Evolutionary conservation across 2,888 invertebrate species (phyloP).

Genomic region (Nudaria mundana): DNA sequence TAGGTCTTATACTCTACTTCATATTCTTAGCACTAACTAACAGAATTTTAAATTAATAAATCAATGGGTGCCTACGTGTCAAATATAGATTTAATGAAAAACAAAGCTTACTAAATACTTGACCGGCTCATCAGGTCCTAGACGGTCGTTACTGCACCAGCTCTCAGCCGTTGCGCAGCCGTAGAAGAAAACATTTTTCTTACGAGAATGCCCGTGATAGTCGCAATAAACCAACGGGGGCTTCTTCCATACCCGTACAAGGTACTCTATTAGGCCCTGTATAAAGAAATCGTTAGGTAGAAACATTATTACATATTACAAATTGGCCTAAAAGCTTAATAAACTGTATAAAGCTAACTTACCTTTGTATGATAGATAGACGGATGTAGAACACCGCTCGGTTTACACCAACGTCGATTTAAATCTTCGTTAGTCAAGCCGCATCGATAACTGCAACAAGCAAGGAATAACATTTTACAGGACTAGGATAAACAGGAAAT

Average conservation of each 20-base stretch:
- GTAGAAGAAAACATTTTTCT: slow-evolving; percentile 92
- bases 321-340: background rate
- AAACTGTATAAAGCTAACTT: slow-evolving; percentile 35
- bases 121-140: slow-evolving; percentile 78
- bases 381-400: slow-evolving; percentile 87
- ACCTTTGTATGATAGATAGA: slow-evolving; percentile 92
- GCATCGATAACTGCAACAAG: slow-evolving; percentile 88
- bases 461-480: slow-evolving; percentile 60
- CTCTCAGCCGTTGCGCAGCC: slow-evolving; percentile 88
- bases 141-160: slow-evolving; percentile 83
- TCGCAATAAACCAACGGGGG: slow-evolving; percentile 86
- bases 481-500: slow-evolving; percentile 57
- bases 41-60: background rate
- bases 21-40: background rate
- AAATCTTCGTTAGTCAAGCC: slow-evolving; percentile 92
- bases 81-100: too few species aligned
- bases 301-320: background rate
- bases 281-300: background rate
- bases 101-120: slow-evolving; percentile 82
- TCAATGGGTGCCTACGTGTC: background rate
- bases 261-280: slow-evolving; percentile 83
- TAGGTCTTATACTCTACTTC: too few species aligned
- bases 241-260: slow-evolving; percentile 80
- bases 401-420: slow-evolving; percentile 91
- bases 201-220: slow-evolving; percentile 91